Evolutionary conservation across 2,113 vertebrate species (phyloP).

Genomic region (Daubentonia madagascariensis): DNA sequence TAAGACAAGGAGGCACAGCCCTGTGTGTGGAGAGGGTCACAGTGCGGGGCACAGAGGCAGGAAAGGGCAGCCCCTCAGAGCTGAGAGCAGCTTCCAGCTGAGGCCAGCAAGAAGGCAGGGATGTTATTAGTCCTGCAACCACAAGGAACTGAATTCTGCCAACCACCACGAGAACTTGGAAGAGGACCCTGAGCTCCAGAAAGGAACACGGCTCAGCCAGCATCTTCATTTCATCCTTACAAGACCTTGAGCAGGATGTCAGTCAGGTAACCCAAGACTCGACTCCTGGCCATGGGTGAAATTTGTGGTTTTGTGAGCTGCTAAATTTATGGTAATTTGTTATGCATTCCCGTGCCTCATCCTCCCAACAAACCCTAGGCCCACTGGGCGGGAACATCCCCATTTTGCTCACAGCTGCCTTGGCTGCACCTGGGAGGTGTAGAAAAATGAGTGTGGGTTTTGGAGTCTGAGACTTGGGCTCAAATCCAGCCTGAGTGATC

Average conservation of each 20-base stretch:
- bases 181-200: neutral
- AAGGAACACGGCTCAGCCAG: neutral
- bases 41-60: no score
- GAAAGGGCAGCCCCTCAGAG: neutral
- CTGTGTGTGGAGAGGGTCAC: no score
- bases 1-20: neutral
- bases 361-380: neutral
- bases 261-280: neutral
- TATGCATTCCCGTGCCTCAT: neutral
- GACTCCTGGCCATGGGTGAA: neutral
- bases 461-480: neutral
- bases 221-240: neutral
- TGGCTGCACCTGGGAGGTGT: neutral
- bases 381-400: no score
- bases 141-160: neutral
- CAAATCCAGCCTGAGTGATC: neutral
- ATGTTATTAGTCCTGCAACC: neutral
- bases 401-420: neutral
- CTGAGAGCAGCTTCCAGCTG: neutral
- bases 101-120: neutral
- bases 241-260: neutral
- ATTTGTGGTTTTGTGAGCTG: neutral
- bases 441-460: neutral
- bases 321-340: neutral
- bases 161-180: neutral